phyloP scores from a whole-genome alignment of 2,113 vertebrate species.

The Oncorhynchus tshawytscha region DNA sequence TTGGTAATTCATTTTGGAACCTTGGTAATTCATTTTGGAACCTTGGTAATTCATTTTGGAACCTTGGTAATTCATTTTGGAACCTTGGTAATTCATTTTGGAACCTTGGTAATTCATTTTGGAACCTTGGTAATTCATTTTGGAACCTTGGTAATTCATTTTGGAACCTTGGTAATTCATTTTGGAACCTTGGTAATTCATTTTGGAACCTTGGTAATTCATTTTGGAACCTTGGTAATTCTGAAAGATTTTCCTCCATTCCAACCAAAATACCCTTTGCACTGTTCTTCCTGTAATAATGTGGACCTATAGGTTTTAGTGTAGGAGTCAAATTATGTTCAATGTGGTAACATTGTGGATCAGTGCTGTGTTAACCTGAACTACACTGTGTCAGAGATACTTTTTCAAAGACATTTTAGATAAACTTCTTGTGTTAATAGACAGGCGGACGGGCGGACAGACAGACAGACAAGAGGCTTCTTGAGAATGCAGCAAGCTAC shows the following conservation, averaged over 20 bases:
- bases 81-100: constrained; percentile 1
- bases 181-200: background rate
- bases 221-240: background rate
- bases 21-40: too few species aligned
- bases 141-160: too few species aligned
- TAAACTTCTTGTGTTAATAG: constrained; percentile 4
- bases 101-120: too few species aligned
- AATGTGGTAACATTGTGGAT: constrained; percentile 1
- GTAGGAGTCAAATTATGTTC: too few species aligned
- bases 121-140: too few species aligned
- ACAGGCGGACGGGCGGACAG: background rate
- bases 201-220: constrained; percentile 11
- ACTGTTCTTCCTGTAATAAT: too few species aligned
- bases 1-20: too few species aligned
- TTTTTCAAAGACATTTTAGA: constrained; percentile 13
- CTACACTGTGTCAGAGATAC: constrained; percentile 12
- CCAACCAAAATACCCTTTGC: background rate
- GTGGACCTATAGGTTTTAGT: too few species aligned
- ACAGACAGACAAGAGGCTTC: background rate
- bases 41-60: too few species aligned
- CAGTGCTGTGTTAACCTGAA: constrained; percentile 24
- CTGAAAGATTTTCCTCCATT: constrained; percentile 19
- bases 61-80: constrained; percentile 1
- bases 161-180: too few species aligned
- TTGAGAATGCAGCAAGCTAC: constrained; percentile 9